Conservation (phyloP, 2,797 vertebrate species). For the Smutsia gigantea region DNA sequence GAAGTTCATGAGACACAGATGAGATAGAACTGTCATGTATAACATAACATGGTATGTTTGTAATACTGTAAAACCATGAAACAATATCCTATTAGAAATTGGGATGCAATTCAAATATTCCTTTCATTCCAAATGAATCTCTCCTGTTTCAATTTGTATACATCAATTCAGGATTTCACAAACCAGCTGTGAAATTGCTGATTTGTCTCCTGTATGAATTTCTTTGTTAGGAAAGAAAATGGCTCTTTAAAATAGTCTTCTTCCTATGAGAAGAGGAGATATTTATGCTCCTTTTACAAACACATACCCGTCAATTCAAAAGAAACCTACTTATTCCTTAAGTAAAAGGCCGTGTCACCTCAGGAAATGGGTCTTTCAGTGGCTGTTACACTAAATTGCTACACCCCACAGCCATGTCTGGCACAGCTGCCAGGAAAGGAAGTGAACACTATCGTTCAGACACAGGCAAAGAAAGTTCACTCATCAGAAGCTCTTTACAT, state of each 20-base stretch:
- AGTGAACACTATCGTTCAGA: constrained; percentile 44
- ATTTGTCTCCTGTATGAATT: constrained; percentile 25
- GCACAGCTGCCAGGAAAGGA: not conserved
- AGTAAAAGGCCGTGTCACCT: constrained; percentile 78
- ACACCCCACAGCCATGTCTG: not conserved
- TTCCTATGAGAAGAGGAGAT: not conserved
- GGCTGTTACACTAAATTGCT: not conserved
- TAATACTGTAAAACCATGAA: not conserved
- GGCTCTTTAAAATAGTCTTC: not conserved
- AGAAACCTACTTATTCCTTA: constrained; percentile 75
- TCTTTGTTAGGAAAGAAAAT: constrained; percentile 46
- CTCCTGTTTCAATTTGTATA: constrained; percentile 46
- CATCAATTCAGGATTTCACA: constrained; percentile 1
- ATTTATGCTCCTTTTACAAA: not conserved
- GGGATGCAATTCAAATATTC: not conserved
- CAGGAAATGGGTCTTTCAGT: constrained; percentile 66
- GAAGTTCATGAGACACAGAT: not conserved
- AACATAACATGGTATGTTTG: not conserved
- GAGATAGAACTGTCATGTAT: not conserved
- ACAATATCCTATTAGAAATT: constrained; percentile 8
- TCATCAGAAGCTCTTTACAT: not conserved
- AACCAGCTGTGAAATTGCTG: constrained; percentile 49
- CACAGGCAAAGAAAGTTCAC: constrained; percentile 41
- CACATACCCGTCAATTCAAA: constrained; percentile 11
- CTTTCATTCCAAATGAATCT: not conserved